Percentiles rank a stretch among this genome's conserved stretches.
Conservation (phyloP, 2,113 vertebrate species). For the Phycodurus eques region DNA sequence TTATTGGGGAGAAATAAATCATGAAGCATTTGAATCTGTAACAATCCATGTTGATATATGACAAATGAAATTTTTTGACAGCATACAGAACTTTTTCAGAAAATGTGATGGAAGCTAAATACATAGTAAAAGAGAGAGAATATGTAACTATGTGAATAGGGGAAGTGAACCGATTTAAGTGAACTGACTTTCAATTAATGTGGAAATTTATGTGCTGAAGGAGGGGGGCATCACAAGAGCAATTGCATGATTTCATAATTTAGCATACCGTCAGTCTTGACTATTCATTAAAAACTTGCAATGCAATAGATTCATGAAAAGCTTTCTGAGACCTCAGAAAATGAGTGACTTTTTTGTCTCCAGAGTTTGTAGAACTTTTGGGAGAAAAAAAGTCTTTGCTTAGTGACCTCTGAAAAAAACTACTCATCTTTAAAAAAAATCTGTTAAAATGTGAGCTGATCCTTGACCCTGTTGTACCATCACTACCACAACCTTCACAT, state of each 20-base stretch:
- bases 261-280: neutral
- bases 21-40: too few species aligned
- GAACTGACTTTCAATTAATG: neutral
- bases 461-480: neutral
- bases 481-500: neutral
- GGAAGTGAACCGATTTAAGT: neutral
- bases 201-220: constrained; percentile 1
- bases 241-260: neutral
- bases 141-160: neutral
- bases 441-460: neutral
- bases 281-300: neutral
- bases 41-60: too few species aligned
- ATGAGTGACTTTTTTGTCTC: neutral
- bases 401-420: too few species aligned
- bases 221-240: neutral
- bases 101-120: neutral
- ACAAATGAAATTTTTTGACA: too few species aligned
- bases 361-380: too few species aligned
- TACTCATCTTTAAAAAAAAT: neutral
- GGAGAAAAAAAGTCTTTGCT: too few species aligned
- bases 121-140: neutral
- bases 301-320: neutral
- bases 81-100: neutral
- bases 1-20: too few species aligned
- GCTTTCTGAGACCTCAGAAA: constrained; percentile 4